Conservation (phyloP, 2,797 vertebrate species). For the Bovichtus diacanthus region DNA sequence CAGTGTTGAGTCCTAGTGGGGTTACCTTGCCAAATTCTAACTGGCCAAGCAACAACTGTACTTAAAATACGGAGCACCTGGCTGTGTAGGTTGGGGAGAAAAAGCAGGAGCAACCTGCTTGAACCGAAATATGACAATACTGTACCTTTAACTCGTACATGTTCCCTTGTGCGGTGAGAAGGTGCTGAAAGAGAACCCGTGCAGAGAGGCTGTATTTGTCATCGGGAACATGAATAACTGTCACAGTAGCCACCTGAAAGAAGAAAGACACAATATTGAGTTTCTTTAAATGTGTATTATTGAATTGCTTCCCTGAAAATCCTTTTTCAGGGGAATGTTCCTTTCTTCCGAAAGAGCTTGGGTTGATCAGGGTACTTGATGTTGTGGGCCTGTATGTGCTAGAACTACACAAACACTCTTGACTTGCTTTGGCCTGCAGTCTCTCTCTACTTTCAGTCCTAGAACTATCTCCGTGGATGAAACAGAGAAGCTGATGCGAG, state of each 20-base stretch:
- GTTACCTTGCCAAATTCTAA: not conserved
- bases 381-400: not conserved
- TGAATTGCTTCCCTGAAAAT: not conserved
- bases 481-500: no score
- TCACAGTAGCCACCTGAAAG: constrained; percentile 90
- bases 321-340: not conserved
- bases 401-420: not conserved
- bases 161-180: constrained; percentile 92
- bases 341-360: not conserved
- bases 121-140: not conserved
- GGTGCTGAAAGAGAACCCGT: constrained; percentile 92
- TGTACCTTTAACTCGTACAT: constrained; percentile 96
- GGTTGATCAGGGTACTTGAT: not conserved
- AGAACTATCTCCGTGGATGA: no score
- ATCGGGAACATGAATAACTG: constrained; percentile 93
- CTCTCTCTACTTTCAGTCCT: no score
- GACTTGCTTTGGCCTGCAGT: not conserved
- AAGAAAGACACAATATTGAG: not conserved
- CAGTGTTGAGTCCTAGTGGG: not conserved
- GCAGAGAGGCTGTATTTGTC: constrained; percentile 89
- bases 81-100: no score
- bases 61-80: not conserved
- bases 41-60: not conserved
- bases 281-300: no score
- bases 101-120: not conserved